Evolutionary conservation across 1,140 invertebrate genomes (phyloP), one percentile per base, ranked within the genome.

Genomic region (Drosophila gunungcola): DNA sequence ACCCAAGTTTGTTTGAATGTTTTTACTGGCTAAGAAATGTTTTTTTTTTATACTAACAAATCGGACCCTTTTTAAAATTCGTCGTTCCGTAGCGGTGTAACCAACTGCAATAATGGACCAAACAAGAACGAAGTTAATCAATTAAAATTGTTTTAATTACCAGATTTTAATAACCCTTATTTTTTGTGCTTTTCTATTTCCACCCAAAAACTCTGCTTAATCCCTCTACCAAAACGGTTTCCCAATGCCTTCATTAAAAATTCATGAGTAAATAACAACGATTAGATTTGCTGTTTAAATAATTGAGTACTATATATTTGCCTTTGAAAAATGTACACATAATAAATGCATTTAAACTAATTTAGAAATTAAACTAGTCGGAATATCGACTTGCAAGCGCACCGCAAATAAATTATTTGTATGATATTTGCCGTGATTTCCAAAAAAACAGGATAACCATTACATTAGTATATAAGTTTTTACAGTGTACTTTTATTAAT

Each of bases 221-320:
- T 54, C 46, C 57, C 32, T 21, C 25, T 34, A 29, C 4, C 27
- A 45, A 34, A 72, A 45, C 58, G 54, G 67, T 74, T 67, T 68
- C 45, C 61, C 27, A 54, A 70, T 53, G 42, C 9, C 21, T 2
- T 52, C 42, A 53, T 27, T 21, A 21, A 56, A 38, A 39, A 53
- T 73, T 58, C 64, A 69, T 84, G 51, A 25, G 29, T 49, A 48
- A 55, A 39, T 41, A 64, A 73, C 60, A 73, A 6, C 68, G 73
- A 68, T 73, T 52, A 13, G 10, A 46, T 45, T 63, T 65, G 45
- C 45, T 58, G 83, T 86, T 70, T 82, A 86, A 86, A 85, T 89
- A 90, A 90, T 89, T 88, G 76, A 89, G 80, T 89, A 70, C 85
- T 85, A 89, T 80, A 81, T 88, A 83, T 74, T 86, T 82, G 83